A percentile compares a stretch with the other conserved stretches of the same genome.
These are phyloP conservation scores for Sebastes kiyomatsui DNA, from an alignment of 2,797 vertebrate genomes.

Conservation along the genomic window DNA sequence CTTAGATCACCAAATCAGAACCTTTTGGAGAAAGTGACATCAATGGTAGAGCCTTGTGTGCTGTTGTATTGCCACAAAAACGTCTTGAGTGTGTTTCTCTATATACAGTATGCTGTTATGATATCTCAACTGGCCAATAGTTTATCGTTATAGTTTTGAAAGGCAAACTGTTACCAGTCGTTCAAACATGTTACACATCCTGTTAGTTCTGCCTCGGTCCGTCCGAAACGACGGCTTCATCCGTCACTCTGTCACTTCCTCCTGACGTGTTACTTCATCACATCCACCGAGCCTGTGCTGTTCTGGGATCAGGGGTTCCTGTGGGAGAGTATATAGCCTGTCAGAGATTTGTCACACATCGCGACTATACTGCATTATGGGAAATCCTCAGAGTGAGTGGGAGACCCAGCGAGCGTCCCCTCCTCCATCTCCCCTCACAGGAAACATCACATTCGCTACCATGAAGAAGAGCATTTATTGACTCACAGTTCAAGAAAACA, in stretches of 20 bases:
- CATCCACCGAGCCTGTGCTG: background rate
- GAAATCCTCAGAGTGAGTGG: constrained; percentile 44
- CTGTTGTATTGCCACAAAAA: background rate
- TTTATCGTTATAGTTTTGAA: background rate
- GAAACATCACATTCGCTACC: constrained; percentile 10
- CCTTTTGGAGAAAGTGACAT: background rate
- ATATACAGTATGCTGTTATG: background rate
- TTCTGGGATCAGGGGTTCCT: background rate
- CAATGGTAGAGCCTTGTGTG: background rate
- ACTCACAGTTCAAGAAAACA: background rate
- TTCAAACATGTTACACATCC: background rate
- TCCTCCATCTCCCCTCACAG: constrained; percentile 27
- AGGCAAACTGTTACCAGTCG: background rate
- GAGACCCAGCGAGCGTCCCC: constrained; percentile 15
- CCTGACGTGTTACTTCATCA: background rate
- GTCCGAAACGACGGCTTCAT: constrained; percentile 1
- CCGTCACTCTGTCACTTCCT: background rate
- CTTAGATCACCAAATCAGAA: background rate
- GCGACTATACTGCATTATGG: background rate
- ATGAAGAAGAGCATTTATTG: background rate
- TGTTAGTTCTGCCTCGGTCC: background rate
- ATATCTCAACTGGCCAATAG: background rate
- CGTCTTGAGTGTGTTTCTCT: background rate
- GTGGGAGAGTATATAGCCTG: background rate
- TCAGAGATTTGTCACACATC: constrained; percentile 38